Conservation (phyloP, 2,797 vertebrate species). For the Dendrocincla fuliginosa region DNA sequence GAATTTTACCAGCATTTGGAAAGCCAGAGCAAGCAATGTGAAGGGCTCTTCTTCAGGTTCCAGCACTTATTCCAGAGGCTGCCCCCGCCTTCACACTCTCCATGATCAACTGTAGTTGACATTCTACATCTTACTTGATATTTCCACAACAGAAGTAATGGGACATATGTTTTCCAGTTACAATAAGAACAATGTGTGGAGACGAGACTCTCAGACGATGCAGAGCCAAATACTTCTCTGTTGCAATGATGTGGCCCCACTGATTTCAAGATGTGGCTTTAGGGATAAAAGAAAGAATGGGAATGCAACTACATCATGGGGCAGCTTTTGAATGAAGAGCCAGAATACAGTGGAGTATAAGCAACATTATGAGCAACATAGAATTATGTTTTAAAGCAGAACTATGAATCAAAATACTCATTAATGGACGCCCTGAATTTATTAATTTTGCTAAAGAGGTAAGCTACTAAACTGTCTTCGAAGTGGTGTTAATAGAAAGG, state of each 20-base stretch:
- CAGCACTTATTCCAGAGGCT: background rate
- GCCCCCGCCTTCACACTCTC: rapidly evolving
- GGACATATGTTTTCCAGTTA: constrained; percentile 38
- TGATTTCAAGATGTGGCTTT: constrained; percentile 56
- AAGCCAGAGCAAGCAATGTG: background rate
- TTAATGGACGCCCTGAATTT: constrained; percentile 24
- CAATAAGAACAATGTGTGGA: constrained; percentile 25
- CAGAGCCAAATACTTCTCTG: constrained; percentile 10
- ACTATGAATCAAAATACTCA: constrained; percentile 17
- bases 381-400: constrained; percentile 21
- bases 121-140: background rate
- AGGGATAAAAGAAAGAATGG: constrained; percentile 25
- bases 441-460: constrained; percentile 54
- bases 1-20: background rate
- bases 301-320: background rate
- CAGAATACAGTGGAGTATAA: background rate
- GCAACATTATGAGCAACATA: background rate
- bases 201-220: background rate
- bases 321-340: background rate
- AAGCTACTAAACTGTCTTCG: constrained; percentile 22
- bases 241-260: constrained; percentile 6
- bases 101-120: background rate
- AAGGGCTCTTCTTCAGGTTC: background rate
- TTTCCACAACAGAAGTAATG: background rate
- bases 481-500: constrained; percentile 56